A percentile compares a stretch with the other conserved stretches of the same genome.
Evolutionary conservation across 2,797 vertebrate species (phyloP).

Genomic region (Sebastes diaconus): DNA sequence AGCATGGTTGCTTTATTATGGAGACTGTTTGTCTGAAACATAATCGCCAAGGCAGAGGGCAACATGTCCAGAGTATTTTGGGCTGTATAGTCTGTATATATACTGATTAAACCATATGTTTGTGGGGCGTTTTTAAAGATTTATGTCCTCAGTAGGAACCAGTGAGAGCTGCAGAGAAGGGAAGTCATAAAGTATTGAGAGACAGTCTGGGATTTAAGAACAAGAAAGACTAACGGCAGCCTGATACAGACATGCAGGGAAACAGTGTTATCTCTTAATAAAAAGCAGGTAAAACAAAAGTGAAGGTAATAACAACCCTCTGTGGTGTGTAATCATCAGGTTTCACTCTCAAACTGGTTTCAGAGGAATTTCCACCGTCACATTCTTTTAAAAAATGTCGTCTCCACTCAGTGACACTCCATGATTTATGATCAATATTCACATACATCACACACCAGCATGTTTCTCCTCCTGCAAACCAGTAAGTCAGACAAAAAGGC

Average conservation of each 20-base stretch:
- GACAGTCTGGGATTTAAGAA: neutral
- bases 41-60: neutral
- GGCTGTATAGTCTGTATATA: neutral
- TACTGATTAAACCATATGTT: neutral
- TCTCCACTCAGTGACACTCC: neutral
- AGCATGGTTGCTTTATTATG: neutral
- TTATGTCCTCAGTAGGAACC: neutral
- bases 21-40: neutral
- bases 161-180: rapidly evolving
- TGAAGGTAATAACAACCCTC: neutral
- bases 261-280: neutral
- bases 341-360: conserved; percentile 54
- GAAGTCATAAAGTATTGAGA: neutral
- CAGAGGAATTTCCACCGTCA: conserved; percentile 22
- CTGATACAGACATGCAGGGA: neutral
- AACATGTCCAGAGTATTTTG: neutral
- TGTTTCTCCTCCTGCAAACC: neutral
- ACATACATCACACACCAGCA: neutral
- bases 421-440: conserved; percentile 8
- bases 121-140: neutral
- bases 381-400: conserved; percentile 4
- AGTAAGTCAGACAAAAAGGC: neutral
- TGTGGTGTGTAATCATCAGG: neutral
- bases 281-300: neutral
- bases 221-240: neutral